These are phyloP conservation scores for Gyrodactylus salaris DNA, from an alignment of 1,140 invertebrate genomes.

Conservation along the genomic window DNA sequence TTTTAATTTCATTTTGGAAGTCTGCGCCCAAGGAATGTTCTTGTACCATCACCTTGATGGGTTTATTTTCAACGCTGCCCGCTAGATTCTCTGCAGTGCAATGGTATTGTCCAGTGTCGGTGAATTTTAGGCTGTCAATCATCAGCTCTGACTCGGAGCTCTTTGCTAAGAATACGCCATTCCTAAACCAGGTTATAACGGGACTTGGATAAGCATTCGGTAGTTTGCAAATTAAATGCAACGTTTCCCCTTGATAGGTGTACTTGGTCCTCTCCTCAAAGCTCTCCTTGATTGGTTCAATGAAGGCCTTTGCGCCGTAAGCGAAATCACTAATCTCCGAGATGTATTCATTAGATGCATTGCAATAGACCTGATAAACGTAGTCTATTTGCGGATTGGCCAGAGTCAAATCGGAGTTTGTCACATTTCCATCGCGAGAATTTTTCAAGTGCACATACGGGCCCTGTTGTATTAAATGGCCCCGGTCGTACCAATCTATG, in stretches of 20 bases:
- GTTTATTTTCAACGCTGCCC: neutral
- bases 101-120: neutral
- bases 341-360: neutral
- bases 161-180: neutral
- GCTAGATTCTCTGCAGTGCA: neutral
- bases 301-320: neutral
- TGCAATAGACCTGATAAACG: neutral
- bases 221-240: neutral
- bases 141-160: neutral
- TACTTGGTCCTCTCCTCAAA: neutral
- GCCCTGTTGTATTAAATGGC: neutral
- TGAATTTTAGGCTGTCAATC: neutral
- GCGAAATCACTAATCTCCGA: neutral
- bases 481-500: neutral
- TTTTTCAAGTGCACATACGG: neutral
- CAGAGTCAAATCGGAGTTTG: neutral
- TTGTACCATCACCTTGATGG: neutral
- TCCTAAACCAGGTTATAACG: neutral
- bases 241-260: neutral
- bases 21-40: neutral
- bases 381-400: neutral
- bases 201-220: neutral
- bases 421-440: neutral
- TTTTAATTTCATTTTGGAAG: neutral
- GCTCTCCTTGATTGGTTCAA: neutral